These are phyloP conservation scores for Theonella swinhoei DNA, from an alignment of 37 sponge, comb jelly and placozoan genomes.

Conservation along the genomic window DNA sequence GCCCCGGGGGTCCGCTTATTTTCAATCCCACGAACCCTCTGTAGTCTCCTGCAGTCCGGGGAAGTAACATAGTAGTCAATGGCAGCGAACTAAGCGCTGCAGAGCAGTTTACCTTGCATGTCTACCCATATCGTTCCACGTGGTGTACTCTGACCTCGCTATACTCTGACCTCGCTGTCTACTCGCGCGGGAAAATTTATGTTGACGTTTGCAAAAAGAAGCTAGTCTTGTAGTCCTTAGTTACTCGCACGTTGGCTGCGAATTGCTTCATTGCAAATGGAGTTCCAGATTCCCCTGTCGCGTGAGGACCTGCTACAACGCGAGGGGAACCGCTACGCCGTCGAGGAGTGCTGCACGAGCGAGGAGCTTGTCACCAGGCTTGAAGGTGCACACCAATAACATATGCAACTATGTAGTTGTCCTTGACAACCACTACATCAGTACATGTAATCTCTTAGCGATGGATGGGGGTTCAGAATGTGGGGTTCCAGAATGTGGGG, in stretches of 20 bases:
- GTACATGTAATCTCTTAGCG: too few species aligned
- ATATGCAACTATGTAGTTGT: too few species aligned
- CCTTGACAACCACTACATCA: too few species aligned
- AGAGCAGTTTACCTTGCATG: background rate
- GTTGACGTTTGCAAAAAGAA: background rate
- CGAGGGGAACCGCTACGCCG: background rate
- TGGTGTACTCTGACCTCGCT: too few species aligned
- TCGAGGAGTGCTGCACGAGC: background rate
- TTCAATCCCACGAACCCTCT: background rate
- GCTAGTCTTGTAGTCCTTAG: too few species aligned
- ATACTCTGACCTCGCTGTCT: too few species aligned
- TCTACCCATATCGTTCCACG: too few species aligned
- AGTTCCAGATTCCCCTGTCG: slow-evolving; percentile 13
- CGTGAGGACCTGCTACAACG: background rate
- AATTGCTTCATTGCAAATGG: background rate
- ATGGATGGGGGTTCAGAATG: too few species aligned
- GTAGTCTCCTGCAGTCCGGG: background rate
- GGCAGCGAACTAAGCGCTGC: background rate
- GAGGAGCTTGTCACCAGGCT: background rate
- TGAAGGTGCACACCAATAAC: background rate
- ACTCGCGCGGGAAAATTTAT: background rate
- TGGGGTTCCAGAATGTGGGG: too few species aligned
- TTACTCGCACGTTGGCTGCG: too few species aligned
- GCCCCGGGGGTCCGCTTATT: background rate
- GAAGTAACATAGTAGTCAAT: background rate